Base-by-base conservation (phyloP, 1,140 invertebrate genomes). In the Dreissena rostriformis region DNA sequence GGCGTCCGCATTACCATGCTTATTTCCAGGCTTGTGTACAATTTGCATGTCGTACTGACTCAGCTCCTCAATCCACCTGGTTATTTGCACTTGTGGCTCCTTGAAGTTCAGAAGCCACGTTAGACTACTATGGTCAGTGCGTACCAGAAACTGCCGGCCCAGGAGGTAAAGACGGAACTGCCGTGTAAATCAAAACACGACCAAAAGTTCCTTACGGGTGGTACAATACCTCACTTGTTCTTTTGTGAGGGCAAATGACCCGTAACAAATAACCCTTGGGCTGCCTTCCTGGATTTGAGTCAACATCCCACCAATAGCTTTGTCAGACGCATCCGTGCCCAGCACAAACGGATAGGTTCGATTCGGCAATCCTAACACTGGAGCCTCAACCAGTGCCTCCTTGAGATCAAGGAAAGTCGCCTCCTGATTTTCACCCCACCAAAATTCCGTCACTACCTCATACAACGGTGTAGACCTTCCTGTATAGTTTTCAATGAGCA, bases 1-100 rank as follows among this genome's bases (percentile, higher is more conserved):
- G 0, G 74, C 82, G 77, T 72, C 82, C 4, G 82, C 52, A 77
- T 76, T 84, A 49, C 65, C 74, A 71, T 84, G 82, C 14, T 68
- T 22, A 19, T 61, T 61, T 2, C 17, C 17, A 6, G 57, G 57
- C 22, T 12, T 19, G 57, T 61, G 57, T 61, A 61, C 57, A 61
- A 61, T 61, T 19, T n/a, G 17, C 57, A 61, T 61, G 22, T 61
- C 22, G 57, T 61, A 61, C 57, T 68, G 67, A 26, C 67, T 26
- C 17, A 68, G 67, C 24, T 68, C 19, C 26, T 39, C 15, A 26
- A 68, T 19, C 19, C 67, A 39, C 15, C 19, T 19, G 19, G 67
- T 2, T 28, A 68, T 28, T 68, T 68, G 24, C 15, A 5, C 67
- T 26, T 68, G 67, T 22, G 67, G 67, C 2, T 68, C 67, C 67